Evolutionary conservation across 2,113 vertebrate genomes (phyloP), one percentile per base, ranked within the genome.

Genomic region (Cichladusa arquata): DNA sequence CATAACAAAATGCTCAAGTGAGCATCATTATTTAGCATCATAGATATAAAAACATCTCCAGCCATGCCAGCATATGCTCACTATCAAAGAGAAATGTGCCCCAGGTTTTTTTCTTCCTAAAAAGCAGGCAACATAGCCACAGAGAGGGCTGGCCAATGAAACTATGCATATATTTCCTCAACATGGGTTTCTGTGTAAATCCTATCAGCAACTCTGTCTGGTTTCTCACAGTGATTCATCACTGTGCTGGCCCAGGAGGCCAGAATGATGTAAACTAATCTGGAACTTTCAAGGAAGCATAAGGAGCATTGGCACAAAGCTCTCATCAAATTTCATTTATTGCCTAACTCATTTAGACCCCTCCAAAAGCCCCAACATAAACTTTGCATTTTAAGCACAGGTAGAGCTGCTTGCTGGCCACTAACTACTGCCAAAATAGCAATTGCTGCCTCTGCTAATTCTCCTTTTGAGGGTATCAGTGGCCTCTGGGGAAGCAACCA

Each of bases 1-100:
- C 91, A 92, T 71, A 92, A 76, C 61, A 74, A 94, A 96, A 92
- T 48, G 70, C 87, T 86, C 84, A 82, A 77, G 34, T 62, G 86
- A 96, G 74, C 60, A 85, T 91, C 66, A 77, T 82, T 69, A 18
- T 88, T 92, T 72, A 77, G 79, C 66, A 92, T 60, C 61, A 82
- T 1, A 62, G 67, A 92, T 67, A 81, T 3, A 67, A 88, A 95
- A 95, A 67, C 62, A 94, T 72, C 82, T 82, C 76, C 73, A 94
- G 61, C 47, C 33, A 42, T 54, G 73, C 28, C 53, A 81, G 70
- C 62, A 71, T 38, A 50, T 69, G 82, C 26, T 92, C 36, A n/a
- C 13, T 69, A 62, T 57, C 42, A 80, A 73, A 51, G 4, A 56
- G 24, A 84, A 93, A 88, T 29, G 19, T 45, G 42, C 7, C 40